Percentiles rank a stretch among this genome's conserved stretches.
Conservation (phyloP, 2,888 invertebrate genomes). For the Myopa tessellatipennis region DNA sequence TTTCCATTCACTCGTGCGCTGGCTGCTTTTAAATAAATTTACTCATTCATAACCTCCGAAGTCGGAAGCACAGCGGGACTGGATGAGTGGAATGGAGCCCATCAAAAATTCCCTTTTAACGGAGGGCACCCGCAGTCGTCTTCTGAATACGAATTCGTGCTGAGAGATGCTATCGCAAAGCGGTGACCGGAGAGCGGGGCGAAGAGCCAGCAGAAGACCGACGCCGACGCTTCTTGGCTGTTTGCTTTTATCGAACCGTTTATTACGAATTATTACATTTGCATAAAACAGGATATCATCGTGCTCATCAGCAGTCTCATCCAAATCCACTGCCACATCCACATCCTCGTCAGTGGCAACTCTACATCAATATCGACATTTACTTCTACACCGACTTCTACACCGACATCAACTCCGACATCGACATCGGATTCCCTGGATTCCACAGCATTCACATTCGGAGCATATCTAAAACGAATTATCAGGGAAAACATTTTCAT, state of each 20-base stretch:
- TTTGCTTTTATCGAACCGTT: slow-evolving; percentile 45
- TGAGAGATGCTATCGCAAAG: slow-evolving; percentile 1
- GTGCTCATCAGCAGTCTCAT: slow-evolving; percentile 15
- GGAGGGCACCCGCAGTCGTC: background rate
- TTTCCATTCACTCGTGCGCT: background rate
- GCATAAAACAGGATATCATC: slow-evolving; percentile 45
- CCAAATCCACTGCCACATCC: slow-evolving; percentile 14
- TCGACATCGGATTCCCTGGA: background rate
- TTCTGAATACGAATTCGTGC: background rate
- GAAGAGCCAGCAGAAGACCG: background rate
- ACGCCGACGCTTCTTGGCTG: background rate
- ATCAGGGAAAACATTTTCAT: slow-evolving; percentile 41
- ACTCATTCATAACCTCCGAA: slow-evolving; percentile 18
- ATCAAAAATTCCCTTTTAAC: slow-evolving; percentile 28
- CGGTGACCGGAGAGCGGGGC: background rate
- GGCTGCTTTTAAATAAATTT: slow-evolving; percentile 6
- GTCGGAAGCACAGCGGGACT: slow-evolving; percentile 8
- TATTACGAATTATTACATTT: slow-evolving; percentile 49
- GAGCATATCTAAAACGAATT: slow-evolving; percentile 41
- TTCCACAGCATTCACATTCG: slow-evolving; percentile 33
- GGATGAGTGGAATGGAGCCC: background rate
- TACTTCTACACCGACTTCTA: background rate
- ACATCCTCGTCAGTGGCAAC: slow-evolving; percentile 1
- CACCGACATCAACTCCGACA: background rate
- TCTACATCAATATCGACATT: background rate